phyloP scores from a whole-genome alignment of 1,140 invertebrate species.

The Dryas iulia region DNA sequence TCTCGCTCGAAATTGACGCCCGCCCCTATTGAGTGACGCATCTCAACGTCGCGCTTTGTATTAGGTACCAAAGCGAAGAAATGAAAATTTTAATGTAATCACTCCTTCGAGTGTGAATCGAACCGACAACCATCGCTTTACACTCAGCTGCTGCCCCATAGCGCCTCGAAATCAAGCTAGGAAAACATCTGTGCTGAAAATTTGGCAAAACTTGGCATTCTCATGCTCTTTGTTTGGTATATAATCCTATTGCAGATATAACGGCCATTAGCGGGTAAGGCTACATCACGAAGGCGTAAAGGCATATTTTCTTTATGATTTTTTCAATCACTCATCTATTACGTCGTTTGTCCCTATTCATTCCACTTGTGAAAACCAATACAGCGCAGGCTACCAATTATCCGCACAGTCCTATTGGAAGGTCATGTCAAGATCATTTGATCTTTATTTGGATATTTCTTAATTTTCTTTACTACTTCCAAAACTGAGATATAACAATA shows the following conservation, averaged over 20 bases:
- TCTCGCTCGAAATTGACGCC: no score
- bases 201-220: no score
- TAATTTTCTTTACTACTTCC: conserved; percentile 16
- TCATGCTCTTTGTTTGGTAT: not conserved
- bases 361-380: conserved; percentile 29
- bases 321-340: conserved; percentile 1
- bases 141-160: no score
- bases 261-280: not conserved
- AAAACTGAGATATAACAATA: not conserved
- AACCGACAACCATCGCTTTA: no score
- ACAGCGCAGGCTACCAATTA: conserved; percentile 37
- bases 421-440: conserved; percentile 28
- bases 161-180: no score
- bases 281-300: not conserved
- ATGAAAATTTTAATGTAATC: no score
- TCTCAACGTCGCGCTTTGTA: no score
- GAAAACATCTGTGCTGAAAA: no score
- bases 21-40: no score
- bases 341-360: conserved; percentile 14
- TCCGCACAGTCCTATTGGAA: conserved; percentile 36
- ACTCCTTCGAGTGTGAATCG: no score
- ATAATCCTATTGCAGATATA: not conserved
- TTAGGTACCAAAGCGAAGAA: no score
- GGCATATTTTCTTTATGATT: not conserved
- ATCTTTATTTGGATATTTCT: conserved; percentile 21